Base-by-base conservation (phyloP, 2,888 invertebrate genomes). In the Andrena camellia region DNA sequence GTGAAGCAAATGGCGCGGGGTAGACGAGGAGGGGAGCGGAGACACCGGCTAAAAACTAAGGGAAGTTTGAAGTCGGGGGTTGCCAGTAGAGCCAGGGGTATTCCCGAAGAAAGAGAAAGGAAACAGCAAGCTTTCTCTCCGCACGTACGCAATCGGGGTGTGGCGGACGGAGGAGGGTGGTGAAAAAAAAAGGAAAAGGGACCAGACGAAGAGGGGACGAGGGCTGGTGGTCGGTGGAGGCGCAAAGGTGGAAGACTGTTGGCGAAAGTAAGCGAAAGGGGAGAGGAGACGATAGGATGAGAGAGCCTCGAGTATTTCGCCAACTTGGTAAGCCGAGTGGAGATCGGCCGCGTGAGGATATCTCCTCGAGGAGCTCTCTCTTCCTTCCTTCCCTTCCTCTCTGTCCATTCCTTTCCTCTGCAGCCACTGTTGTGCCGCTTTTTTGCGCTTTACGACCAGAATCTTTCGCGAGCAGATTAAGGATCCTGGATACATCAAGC, bases 321-420 rank as follows among this genome's bases (percentile, higher is more conserved):
- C 91, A 91, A 92, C 90, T 92, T 91, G 90, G 92, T 93, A 93
- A 93, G 92, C 93, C 91, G 88, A 91, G 91, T 90, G 87, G 89
- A 91, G 90, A 92, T 90, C 90, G 90, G 86, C 90, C 89, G 90
- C 88, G 88, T 87, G 87, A 89, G 91, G 91, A 93, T 92, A 92
- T 90, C 89, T 90, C 81, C 86, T 83, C 82, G 60, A 80, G 77
- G 83, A 84, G 78, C 82, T 13, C 35, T 48, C 26, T 33, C 7
- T 33, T 35, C 66, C 20, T 42, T 33, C 57, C 23, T 8, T 72
- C 31, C 52, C 35, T 62, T 60, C 35, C 63, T 8, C n/a, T 31
- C 54, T 23, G 26, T 23, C 52, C 26, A n/a, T 10, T 57, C 20
- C 8, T 8, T 6, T 4, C 1, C 67, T 31, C 20, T 10, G 29